Conservation (phyloP, 2,888 invertebrate genomes). For the Leucoma salicis region DNA sequence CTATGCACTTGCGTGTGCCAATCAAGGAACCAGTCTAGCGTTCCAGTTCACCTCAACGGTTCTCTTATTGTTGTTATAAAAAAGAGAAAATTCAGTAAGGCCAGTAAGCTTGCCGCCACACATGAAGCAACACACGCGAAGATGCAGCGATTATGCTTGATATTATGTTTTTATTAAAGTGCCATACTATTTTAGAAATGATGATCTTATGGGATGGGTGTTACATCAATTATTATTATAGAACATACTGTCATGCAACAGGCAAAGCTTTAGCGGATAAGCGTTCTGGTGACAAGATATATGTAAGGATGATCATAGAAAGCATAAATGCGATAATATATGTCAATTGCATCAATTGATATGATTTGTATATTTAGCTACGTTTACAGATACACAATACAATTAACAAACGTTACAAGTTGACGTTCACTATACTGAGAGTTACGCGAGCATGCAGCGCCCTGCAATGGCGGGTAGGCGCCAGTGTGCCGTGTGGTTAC, state of each 20-base stretch:
- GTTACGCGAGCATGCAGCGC: constrained; percentile 37
- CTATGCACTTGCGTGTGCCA: constrained; percentile 81
- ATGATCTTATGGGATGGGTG: constrained; percentile 56
- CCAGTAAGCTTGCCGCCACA: constrained; percentile 76
- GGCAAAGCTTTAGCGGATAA: constrained; percentile 50
- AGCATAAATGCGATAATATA: constrained; percentile 28
- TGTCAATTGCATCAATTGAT: constrained; percentile 10
- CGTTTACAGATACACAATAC: constrained; percentile 9
- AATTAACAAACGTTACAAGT: background rate
- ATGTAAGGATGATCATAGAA: constrained; percentile 31
- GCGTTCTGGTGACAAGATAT: constrained; percentile 27
- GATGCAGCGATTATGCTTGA: constrained; percentile 65
- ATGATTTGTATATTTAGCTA: constrained; percentile 19
- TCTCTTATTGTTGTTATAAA: constrained; percentile 60
- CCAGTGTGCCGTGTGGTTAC: constrained; percentile 61
- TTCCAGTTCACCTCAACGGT: constrained; percentile 68
- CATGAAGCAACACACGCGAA: constrained; percentile 75
- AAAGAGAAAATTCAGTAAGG: constrained; percentile 79
- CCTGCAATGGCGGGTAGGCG: constrained; percentile 21
- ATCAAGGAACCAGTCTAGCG: constrained; percentile 75
- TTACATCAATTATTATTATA: constrained; percentile 42
- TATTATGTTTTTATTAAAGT: constrained; percentile 65
- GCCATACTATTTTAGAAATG: constrained; percentile 74
- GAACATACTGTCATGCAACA: constrained; percentile 65
- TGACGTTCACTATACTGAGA: constrained; percentile 18